Percentiles rank a stretch among this genome's conserved stretches.
These are phyloP conservation scores for Anagrus nilaparvatae DNA, from an alignment of 1,140 invertebrate genomes.

Conservation along the genomic window DNA sequence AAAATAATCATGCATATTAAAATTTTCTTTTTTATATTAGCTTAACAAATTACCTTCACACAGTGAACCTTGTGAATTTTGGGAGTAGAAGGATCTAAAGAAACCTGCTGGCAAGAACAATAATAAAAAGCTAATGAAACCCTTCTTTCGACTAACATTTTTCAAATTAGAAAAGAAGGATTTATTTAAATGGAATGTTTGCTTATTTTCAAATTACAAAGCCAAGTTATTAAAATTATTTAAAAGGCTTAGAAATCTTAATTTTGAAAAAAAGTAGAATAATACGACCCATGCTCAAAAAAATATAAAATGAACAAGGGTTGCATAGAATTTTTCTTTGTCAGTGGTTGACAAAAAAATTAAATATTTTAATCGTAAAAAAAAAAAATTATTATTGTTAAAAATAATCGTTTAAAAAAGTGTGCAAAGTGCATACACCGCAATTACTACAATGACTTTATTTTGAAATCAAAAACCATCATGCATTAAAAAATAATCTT, in stretches of 20 bases:
- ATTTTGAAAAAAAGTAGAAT: too few species aligned
- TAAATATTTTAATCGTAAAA: too few species aligned
- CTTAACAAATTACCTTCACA: constrained; percentile 37
- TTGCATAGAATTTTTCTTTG: too few species aligned
- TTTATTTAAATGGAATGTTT: too few species aligned
- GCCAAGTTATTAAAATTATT: too few species aligned
- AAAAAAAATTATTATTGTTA: constrained; percentile 5
- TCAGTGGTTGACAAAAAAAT: too few species aligned
- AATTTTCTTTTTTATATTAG: constrained; percentile 21
- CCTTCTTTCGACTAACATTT: constrained; percentile 12
- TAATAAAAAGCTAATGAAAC: constrained; percentile 34
- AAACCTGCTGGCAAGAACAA: constrained; percentile 39
- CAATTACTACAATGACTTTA: constrained; percentile 3
- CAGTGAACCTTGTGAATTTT: constrained; percentile 36
- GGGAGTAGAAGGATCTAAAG: constrained; percentile 35
- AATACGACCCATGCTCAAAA: too few species aligned
- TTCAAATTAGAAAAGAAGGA: too few species aligned
- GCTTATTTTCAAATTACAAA: too few species aligned
- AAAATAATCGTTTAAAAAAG: neutral
- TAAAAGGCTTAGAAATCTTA: too few species aligned
- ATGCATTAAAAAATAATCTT: constrained; percentile 12
- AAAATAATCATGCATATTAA: too few species aligned
- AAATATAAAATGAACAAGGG: too few species aligned
- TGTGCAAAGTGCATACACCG: constrained; percentile 9
- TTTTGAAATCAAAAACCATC: constrained; percentile 3